These are phyloP conservation scores for Pan troglodytes DNA, from an alignment of 2,113 vertebrate genomes.

Conservation along the genomic window NHGRI_mPanTro3-v2.1_pri NC_072408.2:61511001-61511500, in stretches of 20 bases:
- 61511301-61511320: background rate
- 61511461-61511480: background rate
- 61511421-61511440: background rate
- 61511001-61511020: too few relatives aligned
- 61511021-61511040: too few relatives aligned
- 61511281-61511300: background rate
- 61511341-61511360: background rate
- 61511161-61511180: constrained; percentile 24
- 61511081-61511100: background rate
- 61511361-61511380: background rate
- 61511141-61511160: background rate
- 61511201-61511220: constrained; percentile 1
- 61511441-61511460: background rate
- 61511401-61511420: background rate
- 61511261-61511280: background rate
- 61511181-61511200: background rate
- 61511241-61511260: background rate
- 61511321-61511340: constrained; percentile 4
- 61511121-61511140: background rate
- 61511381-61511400: background rate
- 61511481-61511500: background rate
- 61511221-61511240: background rate
- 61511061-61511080: too few relatives aligned
- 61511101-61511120: background rate
- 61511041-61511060: too few relatives aligned